Evolutionary conservation across 92 coral and sea anemone species (phyloP).

Genomic region (Plumapathes pennacea): DNA sequence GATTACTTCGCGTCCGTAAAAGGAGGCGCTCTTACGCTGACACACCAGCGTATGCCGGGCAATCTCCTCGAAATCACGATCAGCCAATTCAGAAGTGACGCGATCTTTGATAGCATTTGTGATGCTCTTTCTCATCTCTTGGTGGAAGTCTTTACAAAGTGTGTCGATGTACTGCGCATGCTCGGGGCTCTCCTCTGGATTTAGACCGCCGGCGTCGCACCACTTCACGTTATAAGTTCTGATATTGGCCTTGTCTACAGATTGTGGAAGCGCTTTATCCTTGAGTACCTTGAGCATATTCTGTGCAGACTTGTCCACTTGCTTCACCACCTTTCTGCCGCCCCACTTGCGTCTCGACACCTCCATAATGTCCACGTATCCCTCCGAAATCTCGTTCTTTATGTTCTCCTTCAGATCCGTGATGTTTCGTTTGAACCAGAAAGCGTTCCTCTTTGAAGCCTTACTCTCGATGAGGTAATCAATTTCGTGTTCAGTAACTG

Average conservation of each 20-base stretch:
- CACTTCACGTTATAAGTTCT: slow-evolving; percentile 67
- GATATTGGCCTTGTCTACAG: slow-evolving; percentile 49
- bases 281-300: slow-evolving; percentile 59
- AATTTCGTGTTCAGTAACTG: slow-evolving; percentile 62
- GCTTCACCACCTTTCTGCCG: slow-evolving; percentile 45
- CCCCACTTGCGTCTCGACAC: slow-evolving; percentile 38
- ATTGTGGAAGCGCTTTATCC: slow-evolving; percentile 53
- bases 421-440: slow-evolving; percentile 82
- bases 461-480: too few relatives aligned
- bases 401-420: slow-evolving; percentile 63
- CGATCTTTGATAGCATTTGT: slow-evolving; percentile 55
- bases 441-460: too few relatives aligned
- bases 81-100: slow-evolving; percentile 26
- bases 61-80: slow-evolving; percentile 65
- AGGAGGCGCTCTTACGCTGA: slow-evolving; percentile 47
- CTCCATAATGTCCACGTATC: slow-evolving; percentile 69
- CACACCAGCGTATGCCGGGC: slow-evolving; percentile 65
- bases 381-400: slow-evolving; percentile 52
- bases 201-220: slow-evolving; percentile 48
- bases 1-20: slow-evolving; percentile 40
- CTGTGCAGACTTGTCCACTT: slow-evolving; percentile 69
- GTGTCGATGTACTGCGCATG: slow-evolving; percentile 72
- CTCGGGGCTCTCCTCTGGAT: slow-evolving; percentile 45
- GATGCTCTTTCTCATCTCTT: slow-evolving; percentile 50
- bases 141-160: slow-evolving; percentile 69